Base-by-base conservation (phyloP, 1,140 invertebrate species). In the Orius laevigatus region DNA sequence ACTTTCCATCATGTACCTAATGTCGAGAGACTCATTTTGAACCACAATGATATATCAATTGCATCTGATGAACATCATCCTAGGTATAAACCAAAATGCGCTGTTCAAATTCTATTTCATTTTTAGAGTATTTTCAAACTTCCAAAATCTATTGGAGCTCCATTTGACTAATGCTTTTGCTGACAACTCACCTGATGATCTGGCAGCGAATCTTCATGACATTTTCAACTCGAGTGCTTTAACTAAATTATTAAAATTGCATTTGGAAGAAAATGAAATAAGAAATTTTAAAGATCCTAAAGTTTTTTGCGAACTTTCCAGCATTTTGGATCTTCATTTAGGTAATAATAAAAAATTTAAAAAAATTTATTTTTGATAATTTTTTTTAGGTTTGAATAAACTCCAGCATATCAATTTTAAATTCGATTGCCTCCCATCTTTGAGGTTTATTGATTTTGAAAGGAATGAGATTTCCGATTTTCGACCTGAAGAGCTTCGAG, bases 181-280 rank as follows among this genome's bases (percentile, higher is more conserved):
- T 46, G 75, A 81, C 57, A 74, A 75, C 34, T 70, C 69, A 3
- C 71, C 73, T 19, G 70, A 68, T 16, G 69, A 72, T 45, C 59
- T 80, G 38, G 75, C 76, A 34, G 66, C 71, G 46, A 73, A 77
- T 56, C 64, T 86, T 19, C 76, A 79, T 54, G 73, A 79, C 55
- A 81, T 85, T 46, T 84, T 86, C 58, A 67, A 74, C 0, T 75
- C 78, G 34, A 80, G 78, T 51, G 75, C 78, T 58, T 58, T 84
- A 40, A 72, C 67, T 2, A 71, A 72, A 46, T 60, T 86, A 48
- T 70, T 72, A 49, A 83, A 84, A 57, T 60, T 86, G 0, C 81
- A 85, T 64, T 59, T 86, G 46, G 82, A 85, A 59, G 79, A 84
- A 58, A 86, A 86, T 59, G 76, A 84, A 60, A 83, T 86, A 43